Base-by-base conservation (phyloP, 2,797 vertebrate species). In the Malacoctenus gilli region DNA sequence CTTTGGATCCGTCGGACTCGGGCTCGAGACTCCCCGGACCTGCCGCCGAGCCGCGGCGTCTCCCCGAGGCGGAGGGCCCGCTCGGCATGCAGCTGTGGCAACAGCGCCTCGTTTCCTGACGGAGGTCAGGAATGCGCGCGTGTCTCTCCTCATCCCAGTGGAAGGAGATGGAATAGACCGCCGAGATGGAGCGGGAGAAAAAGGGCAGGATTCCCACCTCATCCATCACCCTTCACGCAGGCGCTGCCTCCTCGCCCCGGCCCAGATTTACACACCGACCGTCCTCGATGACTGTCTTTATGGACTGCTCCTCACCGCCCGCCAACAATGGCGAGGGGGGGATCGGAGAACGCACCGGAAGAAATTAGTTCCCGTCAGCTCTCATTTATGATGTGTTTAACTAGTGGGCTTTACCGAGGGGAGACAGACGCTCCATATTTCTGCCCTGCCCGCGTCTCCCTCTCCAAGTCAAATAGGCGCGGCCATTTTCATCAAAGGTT, bases 31-130 rank as follows among this genome's bases (percentile, higher is more conserved):
- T 69, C 78, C 58, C 54, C 15, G 30, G 68, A 34, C 43, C 37
- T 43, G 57, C 68, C 21, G 5, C 53, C 37, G 75, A 43, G 47
- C 38, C 37, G 7, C 32, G 50, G 13, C 47, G 23, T 46, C 59
- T 80, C 80, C 79, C 73, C 7, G 4, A 59, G 74, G 84, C 62
- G 42, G 44, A 69, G 15, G 47, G 23, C 40, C 66, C 21, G 69
- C 86, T 80, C 82, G 80, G 79, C 77, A 68, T 67, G 76, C 86
- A 89, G 87, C 85, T 89, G 84, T 83, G 82, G 85, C 78, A 90
- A 91, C 84, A 83, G 66, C 42, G 40, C 68, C 75, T 48, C 73
- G 78, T 82, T 86, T 81, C 85, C 78, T 75, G 37, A 56, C 25
- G 64, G 75, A 86, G 77, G 87, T 87, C 85, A 87, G 78, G 75